These are phyloP conservation scores for Odontamblyopus lacepedii DNA, from an alignment of 2,797 vertebrate species.

Conservation along the genomic window DNA sequence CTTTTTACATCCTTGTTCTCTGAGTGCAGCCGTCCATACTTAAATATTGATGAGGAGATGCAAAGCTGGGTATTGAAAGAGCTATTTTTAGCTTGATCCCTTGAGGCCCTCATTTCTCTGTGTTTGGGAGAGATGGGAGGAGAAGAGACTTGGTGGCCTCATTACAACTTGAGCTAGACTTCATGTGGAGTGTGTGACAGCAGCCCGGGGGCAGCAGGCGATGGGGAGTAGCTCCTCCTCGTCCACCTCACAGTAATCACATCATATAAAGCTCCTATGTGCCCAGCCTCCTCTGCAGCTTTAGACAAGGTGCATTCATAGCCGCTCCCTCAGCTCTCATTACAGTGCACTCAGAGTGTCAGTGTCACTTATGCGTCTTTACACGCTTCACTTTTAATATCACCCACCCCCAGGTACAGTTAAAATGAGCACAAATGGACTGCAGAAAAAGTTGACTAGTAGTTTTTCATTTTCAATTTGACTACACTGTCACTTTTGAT, in stretches of 20 bases:
- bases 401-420: neutral
- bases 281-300: conserved; percentile 19
- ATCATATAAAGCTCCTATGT: conserved; percentile 46
- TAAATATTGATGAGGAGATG: conserved; percentile 1
- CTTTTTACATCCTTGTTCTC: neutral
- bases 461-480: neutral
- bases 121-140: conserved; percentile 19
- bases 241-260: conserved; percentile 52
- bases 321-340: conserved; percentile 23
- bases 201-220: conserved; percentile 47
- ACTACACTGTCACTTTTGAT: neutral
- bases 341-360: conserved; percentile 23
- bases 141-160: conserved; percentile 36
- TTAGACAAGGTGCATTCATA: conserved; percentile 33
- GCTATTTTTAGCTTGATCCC: conserved; percentile 26
- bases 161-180: conserved; percentile 40
- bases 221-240: conserved; percentile 36
- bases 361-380: conserved; percentile 21
- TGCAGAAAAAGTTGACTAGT: neutral
- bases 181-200: conserved; percentile 46
- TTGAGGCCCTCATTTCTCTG: conserved; percentile 6
- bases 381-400: conserved; percentile 6
- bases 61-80: neutral
- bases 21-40: neutral
- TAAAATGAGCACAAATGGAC: neutral